These are phyloP conservation scores for Hypomecis atomaria DNA, from an alignment of 2,888 invertebrate genomes.

Conservation along the genomic window DNA sequence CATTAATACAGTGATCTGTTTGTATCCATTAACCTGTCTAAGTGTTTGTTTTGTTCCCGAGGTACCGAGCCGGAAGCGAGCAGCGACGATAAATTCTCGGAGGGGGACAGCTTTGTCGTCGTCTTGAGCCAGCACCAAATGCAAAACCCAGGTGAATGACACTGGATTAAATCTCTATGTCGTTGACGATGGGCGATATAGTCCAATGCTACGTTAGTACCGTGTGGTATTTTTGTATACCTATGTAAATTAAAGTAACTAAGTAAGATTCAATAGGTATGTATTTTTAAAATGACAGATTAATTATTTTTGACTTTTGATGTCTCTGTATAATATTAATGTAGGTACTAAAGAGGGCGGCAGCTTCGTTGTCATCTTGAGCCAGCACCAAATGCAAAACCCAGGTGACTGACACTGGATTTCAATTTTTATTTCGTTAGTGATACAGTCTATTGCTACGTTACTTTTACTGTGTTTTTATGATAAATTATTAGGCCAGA, in stretches of 20 bases:
- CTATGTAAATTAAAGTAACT: too few relatives aligned
- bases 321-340: too few relatives aligned
- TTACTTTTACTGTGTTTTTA: too few relatives aligned
- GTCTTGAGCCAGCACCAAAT: conserved; percentile 75
- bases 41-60: conserved; percentile 35
- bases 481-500: too few relatives aligned
- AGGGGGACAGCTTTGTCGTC: conserved; percentile 62
- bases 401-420: conserved; percentile 56
- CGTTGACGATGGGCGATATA: too few relatives aligned
- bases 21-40: conserved; percentile 16
- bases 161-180: not conserved
- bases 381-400: conserved; percentile 76
- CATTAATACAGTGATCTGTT: conserved; percentile 12
- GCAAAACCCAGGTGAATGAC: conserved; percentile 68
- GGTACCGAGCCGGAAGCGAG: conserved; percentile 56
- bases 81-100: conserved; percentile 49
- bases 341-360: too few relatives aligned
- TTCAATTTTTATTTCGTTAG: not conserved
- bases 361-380: conserved; percentile 64
- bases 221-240: too few relatives aligned
- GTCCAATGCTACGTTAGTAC: too few relatives aligned
- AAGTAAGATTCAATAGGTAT: too few relatives aligned
- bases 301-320: too few relatives aligned
- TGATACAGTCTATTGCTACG: not conserved
- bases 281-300: too few relatives aligned